A percentile compares a stretch with the other conserved stretches of the same genome.
These are phyloP conservation scores for Hystrix cristata DNA, from an alignment of 2,113 vertebrate genomes.

Conservation along the genomic window DNA sequence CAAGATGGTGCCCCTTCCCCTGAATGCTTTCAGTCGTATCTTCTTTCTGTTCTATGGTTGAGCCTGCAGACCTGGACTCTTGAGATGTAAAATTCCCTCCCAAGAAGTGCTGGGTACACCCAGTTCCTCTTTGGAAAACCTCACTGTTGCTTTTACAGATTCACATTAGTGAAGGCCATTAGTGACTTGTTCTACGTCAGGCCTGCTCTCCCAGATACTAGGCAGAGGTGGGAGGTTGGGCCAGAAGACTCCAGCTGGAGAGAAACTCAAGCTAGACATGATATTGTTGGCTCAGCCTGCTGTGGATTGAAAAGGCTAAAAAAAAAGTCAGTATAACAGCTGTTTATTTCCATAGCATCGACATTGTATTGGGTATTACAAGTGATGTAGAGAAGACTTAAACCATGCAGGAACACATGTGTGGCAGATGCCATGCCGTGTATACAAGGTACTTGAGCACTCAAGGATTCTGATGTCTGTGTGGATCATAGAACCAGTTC, in stretches of 20 bases:
- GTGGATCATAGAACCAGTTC: neutral
- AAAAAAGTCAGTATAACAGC: neutral
- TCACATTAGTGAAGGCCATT: too few species aligned
- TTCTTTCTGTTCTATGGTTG: neutral
- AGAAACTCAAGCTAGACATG: neutral
- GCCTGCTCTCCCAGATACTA: neutral
- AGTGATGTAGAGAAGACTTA: neutral
- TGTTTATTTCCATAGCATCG: neutral
- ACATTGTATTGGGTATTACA: neutral
- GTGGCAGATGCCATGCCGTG: neutral
- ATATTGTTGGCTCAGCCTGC: too few species aligned
- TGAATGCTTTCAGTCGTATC: too few species aligned
- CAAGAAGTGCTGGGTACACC: neutral
- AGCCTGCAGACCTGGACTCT: neutral
- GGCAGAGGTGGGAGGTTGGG: too few species aligned
- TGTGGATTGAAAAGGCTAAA: neutral
- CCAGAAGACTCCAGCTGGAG: neutral
- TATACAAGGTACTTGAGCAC: neutral
- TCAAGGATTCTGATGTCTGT: neutral
- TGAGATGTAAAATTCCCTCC: neutral
- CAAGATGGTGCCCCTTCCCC: neutral
- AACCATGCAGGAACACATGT: neutral
- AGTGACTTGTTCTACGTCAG: neutral
- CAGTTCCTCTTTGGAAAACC: neutral
- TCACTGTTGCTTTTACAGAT: too few species aligned